A percentile compares a stretch with the other conserved stretches of the same genome.
Conservation (phyloP, 2,113 vertebrate genomes). For the Anolis carolinensis region DNA sequence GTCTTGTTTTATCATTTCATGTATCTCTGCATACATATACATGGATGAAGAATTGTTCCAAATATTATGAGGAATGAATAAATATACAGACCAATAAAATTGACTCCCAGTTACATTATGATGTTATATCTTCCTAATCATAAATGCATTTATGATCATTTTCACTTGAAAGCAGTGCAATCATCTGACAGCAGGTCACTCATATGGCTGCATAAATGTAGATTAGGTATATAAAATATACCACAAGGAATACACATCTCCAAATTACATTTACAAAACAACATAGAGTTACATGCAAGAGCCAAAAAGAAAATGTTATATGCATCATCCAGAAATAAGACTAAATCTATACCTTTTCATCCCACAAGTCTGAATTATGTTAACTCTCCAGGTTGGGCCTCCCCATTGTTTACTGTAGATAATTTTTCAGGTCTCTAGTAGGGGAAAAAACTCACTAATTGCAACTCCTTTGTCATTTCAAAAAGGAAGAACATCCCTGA, state of each 20-base stretch:
- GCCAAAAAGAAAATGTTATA: not conserved
- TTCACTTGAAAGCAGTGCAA: too few species aligned
- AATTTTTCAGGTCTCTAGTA: not conserved
- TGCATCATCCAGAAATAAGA: not conserved
- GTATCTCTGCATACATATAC: too few species aligned
- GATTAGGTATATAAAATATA: not conserved
- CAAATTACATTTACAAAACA: not conserved
- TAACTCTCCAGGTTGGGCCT: not conserved
- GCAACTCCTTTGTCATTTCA: slow-evolving; percentile 40
- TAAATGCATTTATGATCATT: too few species aligned
- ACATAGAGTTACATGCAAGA: not conserved
- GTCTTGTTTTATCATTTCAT: too few species aligned
- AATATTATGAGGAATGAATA: too few species aligned
- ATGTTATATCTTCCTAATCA: too few species aligned
- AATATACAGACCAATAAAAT: too few species aligned
- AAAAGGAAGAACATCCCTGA: slow-evolving; percentile 38
- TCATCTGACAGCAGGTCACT: too few species aligned
- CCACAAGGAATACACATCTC: not conserved
- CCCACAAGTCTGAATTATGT: not conserved
- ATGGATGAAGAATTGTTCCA: too few species aligned
- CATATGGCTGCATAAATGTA: too few species aligned
- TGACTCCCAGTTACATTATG: too few species aligned
- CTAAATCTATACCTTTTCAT: not conserved
- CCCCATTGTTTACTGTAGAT: not conserved
- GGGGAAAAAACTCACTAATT: slow-evolving; percentile 20